Base-by-base conservation (phyloP, 2,888 invertebrate species). In the Thymelicus sylvestris region DNA sequence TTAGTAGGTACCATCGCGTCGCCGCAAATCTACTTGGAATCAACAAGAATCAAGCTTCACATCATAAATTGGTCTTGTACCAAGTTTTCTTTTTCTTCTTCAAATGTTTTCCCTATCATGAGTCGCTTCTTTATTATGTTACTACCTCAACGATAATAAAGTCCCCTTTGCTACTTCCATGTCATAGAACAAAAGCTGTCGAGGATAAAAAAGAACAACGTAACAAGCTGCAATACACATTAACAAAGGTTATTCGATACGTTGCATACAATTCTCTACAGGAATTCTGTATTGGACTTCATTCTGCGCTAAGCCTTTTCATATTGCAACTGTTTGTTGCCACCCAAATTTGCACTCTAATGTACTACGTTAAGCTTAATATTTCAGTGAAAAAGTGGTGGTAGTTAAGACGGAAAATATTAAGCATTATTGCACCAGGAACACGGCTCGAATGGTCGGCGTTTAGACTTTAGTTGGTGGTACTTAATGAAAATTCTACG, bases 241-340 rank as follows among this genome's bases (percentile, higher is more conserved):
- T 72, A 75, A 72, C 71, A 73, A 71, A 75, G 74, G 74, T 75
- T 73, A 63, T 73, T 52, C 65, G 64, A 63, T 57, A 67, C 61
- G 61, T 60, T 70, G 65, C 59, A 65, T 65, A 81, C 83, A 78
- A 82, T 80, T 76, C 79, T 76, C 78, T 77, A 79, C 76, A 74
- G 72, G 71, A 76, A 76, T 50, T 61, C 50, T 61, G 31, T 67
- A 67, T 67, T 67, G 62, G 47, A 68, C 55, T 68, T 68, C 31
- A 68, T 68, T 68, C 57, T 31, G 38, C 12, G 47, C 66, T 67
- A 38, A 60, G 44, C 44, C 44, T 15, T 52, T 63, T 59, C 60
- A 68, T 63, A 68, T 47, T 47, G 39, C 61, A 39, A 67, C 55
- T 15, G 68, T 44, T 55, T 24, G 12, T 8, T 6, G 19, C 15